phyloP scores from a whole-genome alignment of 1,140 invertebrate species.

The Drosophila paulistorum region DNA sequence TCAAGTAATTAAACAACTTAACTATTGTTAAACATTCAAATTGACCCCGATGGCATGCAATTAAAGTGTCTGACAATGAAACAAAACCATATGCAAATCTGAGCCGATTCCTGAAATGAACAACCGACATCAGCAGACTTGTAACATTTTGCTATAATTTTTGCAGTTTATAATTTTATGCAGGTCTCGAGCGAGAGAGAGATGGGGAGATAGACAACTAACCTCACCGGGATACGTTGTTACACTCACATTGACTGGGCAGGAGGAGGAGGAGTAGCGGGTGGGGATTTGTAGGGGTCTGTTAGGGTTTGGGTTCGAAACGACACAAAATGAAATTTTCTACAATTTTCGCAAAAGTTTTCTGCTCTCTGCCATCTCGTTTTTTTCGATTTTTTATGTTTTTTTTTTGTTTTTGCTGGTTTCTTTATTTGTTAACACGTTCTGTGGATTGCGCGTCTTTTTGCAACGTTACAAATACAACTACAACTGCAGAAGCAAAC shows the following conservation, averaged over 20 bases:
- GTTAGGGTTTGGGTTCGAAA: constrained; percentile 3
- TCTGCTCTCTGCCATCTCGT: constrained; percentile 17
- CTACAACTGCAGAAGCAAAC: constrained; percentile 34
- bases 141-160: constrained; percentile 62
- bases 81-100: constrained; percentile 57
- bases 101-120: constrained; percentile 28
- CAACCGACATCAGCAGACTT: constrained; percentile 42
- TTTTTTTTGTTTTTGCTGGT: constrained; percentile 48
- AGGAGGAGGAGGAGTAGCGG: background rate
- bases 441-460: constrained; percentile 52
- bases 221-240: constrained; percentile 22
- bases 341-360: constrained; percentile 37
- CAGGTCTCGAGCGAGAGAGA: constrained; percentile 33
- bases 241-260: background rate
- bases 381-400: constrained; percentile 24
- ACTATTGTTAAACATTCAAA: constrained; percentile 44
- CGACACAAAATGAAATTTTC: constrained; percentile 30
- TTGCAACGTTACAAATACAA: constrained; percentile 47
- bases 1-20: constrained; percentile 48
- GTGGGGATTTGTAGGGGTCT: no score
- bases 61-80: constrained; percentile 47
- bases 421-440: constrained; percentile 45
- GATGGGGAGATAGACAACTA: constrained; percentile 3
- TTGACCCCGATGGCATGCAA: constrained; percentile 43
- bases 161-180: constrained; percentile 58